phyloP scores from a whole-genome alignment of 2,113 vertebrate genomes.

The Willisornis vidua region DNA sequence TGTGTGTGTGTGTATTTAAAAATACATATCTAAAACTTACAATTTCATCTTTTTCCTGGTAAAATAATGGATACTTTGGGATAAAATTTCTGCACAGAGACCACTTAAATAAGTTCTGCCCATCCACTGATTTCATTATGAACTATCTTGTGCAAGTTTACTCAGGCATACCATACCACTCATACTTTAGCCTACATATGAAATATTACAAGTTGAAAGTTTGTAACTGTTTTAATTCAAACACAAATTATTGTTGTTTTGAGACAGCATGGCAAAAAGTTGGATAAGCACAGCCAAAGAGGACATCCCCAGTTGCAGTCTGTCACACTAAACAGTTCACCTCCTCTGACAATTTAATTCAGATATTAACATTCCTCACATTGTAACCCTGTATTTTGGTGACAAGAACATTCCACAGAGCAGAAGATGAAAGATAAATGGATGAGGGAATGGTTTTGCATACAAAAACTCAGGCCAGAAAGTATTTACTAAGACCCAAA shows the following conservation, averaged over 20 bases:
- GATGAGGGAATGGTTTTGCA: constrained; percentile 54
- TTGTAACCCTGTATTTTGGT: constrained; percentile 62
- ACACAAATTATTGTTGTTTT: neutral
- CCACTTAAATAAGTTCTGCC: neutral
- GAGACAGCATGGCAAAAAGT: neutral
- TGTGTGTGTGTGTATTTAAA: neutral
- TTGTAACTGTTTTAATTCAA: neutral
- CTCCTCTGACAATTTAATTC: constrained; percentile 64
- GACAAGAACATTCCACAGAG: constrained; percentile 74
- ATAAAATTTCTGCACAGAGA: neutral
- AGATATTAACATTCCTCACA: constrained; percentile 76
- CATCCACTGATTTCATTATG: neutral
- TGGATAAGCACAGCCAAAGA: neutral
- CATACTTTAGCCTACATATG: neutral
- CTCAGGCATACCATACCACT: neutral
- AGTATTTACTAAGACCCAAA: constrained; percentile 64
- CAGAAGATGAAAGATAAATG: constrained; percentile 73
- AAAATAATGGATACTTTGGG: neutral
- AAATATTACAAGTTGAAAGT: neutral
- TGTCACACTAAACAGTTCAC: constrained; percentile 55
- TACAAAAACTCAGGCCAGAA: constrained; percentile 65
- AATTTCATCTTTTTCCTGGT: neutral
- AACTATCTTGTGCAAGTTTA: neutral
- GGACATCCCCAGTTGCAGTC: constrained; percentile 26
- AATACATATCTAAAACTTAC: neutral